Conservation (phyloP, 1,140 invertebrate genomes). For the Choristoneura fumiferana region DNA sequence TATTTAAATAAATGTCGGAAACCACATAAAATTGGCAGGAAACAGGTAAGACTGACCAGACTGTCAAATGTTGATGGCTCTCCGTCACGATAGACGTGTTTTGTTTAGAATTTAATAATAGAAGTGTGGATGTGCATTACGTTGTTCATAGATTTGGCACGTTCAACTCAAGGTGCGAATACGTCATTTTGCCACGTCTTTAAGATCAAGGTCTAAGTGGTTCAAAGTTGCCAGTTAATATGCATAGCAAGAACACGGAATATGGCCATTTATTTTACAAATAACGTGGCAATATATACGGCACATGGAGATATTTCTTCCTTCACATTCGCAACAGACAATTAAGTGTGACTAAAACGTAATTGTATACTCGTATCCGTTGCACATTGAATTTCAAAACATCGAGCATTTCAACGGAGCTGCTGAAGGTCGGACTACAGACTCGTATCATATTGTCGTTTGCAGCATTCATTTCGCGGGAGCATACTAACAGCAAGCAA, state of each 20-base stretch:
- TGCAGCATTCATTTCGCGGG: too few species aligned
- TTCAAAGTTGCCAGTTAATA: neutral
- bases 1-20: too few species aligned
- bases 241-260: too few species aligned
- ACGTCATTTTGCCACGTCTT: constrained; percentile 8
- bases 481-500: too few species aligned
- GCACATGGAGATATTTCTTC: too few species aligned
- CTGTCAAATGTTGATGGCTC: neutral
- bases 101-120: constrained; percentile 17
- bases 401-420: neutral
- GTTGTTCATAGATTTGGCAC: constrained; percentile 7
- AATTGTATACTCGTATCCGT: constrained; percentile 8
- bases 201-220: constrained; percentile 5
- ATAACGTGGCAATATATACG: too few species aligned
- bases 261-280: too few species aligned
- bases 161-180: neutral
- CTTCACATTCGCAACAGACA: constrained; percentile 1
- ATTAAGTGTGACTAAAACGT: constrained; percentile 11
- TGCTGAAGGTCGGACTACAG: neutral
- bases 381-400: constrained; percentile 12
- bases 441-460: too few species aligned
- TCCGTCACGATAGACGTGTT: constrained; percentile 8
- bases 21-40: too few species aligned
- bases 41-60: too few species aligned
- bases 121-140: constrained; percentile 3